Evolutionary conservation across 2,888 invertebrate genomes (phyloP).

Genomic region (Cheilosia scutellata): DNA sequence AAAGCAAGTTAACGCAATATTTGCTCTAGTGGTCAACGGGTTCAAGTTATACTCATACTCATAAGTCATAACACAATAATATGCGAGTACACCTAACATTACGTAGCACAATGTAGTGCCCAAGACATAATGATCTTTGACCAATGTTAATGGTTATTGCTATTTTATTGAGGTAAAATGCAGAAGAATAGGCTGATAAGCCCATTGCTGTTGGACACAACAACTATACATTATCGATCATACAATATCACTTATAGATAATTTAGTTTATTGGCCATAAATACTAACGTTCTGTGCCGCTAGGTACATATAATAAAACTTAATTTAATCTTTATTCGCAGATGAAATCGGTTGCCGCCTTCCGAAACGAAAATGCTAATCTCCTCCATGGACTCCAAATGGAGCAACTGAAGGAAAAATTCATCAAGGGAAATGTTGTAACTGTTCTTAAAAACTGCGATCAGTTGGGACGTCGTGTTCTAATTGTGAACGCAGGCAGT

Average conservation of each 20-base stretch:
- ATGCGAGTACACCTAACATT: conserved; percentile 4
- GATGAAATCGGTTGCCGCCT: conserved; percentile 91
- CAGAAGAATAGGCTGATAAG: conserved; percentile 43
- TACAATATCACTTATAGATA: conserved; percentile 5
- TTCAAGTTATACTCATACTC: conserved; percentile 20
- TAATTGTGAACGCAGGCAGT: conserved; percentile 90
- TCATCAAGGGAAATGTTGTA: conserved; percentile 90
- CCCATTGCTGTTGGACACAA: conserved; percentile 9
- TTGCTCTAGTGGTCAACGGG: conserved; percentile 16
- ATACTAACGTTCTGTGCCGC: not conserved
- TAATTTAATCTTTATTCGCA: conserved; percentile 79
- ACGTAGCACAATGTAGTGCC: conserved; percentile 29
- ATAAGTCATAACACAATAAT: too few relatives aligned
- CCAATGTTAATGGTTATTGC: conserved; percentile 38
- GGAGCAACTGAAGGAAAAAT: conserved; percentile 87
- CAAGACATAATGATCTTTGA: conserved; percentile 50
- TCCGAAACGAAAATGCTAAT: conserved; percentile 89
- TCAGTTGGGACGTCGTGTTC: conserved; percentile 90
- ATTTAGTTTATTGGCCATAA: conserved; percentile 7
- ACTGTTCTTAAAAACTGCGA: conserved; percentile 91
- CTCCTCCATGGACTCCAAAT: conserved; percentile 88
- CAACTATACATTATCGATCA: conserved; percentile 12
- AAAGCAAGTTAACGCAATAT: not conserved
- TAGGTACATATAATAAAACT: not conserved
- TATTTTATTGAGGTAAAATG: not conserved